Percentiles rank a stretch among this genome's conserved stretches.
phyloP scores from a whole-genome alignment of 2,113 vertebrate species.

The Cynoglossus semilaevis region DNA sequence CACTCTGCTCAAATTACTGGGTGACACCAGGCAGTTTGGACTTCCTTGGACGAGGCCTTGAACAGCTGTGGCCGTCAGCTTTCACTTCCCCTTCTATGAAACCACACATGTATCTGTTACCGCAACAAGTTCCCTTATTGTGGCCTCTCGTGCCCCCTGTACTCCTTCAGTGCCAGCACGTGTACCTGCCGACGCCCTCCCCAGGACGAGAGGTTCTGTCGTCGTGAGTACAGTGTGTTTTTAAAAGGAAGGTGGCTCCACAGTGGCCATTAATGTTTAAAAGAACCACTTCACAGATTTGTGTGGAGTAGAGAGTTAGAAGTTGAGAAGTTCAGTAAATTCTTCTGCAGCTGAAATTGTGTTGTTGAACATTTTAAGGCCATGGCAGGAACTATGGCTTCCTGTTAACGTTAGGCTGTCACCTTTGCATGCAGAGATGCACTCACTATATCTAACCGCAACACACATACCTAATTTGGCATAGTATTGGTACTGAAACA shows the following conservation, averaged over 20 bases:
- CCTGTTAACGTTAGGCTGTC: slow-evolving; percentile 35
- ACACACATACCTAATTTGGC: slow-evolving; percentile 13
- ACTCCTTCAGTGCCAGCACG: slow-evolving; percentile 38
- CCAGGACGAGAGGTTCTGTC: slow-evolving; percentile 6
- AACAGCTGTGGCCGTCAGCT: slow-evolving; percentile 66
- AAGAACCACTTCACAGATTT: too few relatives aligned
- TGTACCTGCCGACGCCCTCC: slow-evolving; percentile 20
- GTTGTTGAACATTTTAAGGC: slow-evolving; percentile 19
- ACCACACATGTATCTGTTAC: slow-evolving; percentile 70
- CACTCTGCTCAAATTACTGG: slow-evolving; percentile 30
- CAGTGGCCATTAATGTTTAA: too few relatives aligned
- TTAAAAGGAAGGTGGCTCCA: too few relatives aligned
- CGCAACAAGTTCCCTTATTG: slow-evolving; percentile 71
- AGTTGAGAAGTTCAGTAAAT: not conserved
- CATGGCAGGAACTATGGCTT: slow-evolving; percentile 42
- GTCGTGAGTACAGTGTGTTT: not conserved
- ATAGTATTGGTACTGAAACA: not conserved
- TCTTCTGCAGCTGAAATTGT: slow-evolving; percentile 1
- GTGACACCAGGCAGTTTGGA: slow-evolving; percentile 53
- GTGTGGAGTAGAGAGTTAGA: not conserved
- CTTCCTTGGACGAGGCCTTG: slow-evolving; percentile 52
- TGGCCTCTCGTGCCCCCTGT: slow-evolving; percentile 57
- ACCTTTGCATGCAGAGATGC: slow-evolving; percentile 30
- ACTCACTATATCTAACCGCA: slow-evolving; percentile 26
- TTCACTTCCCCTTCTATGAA: slow-evolving; percentile 68